Conservation (phyloP, 2,888 invertebrate species). For the Cactoblastis cactorum region DNA sequence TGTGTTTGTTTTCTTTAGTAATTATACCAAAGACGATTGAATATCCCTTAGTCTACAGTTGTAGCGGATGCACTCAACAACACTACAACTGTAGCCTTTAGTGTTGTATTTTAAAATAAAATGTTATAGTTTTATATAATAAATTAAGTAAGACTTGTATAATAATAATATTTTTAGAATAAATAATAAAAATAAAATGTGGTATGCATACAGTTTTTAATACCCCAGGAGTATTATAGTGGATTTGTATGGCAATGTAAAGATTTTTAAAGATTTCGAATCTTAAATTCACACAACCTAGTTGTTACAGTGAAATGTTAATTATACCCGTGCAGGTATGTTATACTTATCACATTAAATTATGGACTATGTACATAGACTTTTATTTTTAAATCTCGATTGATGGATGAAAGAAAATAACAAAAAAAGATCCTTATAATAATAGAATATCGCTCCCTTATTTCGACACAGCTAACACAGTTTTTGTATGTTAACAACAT, state of each 20-base stretch:
- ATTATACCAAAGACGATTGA: conserved; percentile 78
- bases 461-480: too few species aligned
- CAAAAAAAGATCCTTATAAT: too few species aligned
- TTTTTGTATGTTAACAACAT: too few species aligned
- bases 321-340: conserved; percentile 59
- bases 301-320: conserved; percentile 63
- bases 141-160: conserved; percentile 71
- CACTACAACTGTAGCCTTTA: conserved; percentile 48
- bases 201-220: conserved; percentile 62
- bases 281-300: conserved; percentile 40
- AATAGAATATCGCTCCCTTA: too few species aligned
- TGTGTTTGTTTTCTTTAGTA: conserved; percentile 59
- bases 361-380: conserved; percentile 55
- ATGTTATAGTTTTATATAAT: conserved; percentile 64
- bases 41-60: conserved; percentile 67
- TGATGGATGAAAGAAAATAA: too few species aligned
- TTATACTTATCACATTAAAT: conserved; percentile 72
- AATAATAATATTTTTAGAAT: conserved; percentile 58
- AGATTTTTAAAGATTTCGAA: not conserved
- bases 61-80: conserved; percentile 39
- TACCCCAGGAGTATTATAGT: conserved; percentile 68
- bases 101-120: conserved; percentile 58
- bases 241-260: conserved; percentile 20
- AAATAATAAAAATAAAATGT: conserved; percentile 41
- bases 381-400: conserved; percentile 42